Evolutionary conservation across 2,797 vertebrate species (phyloP).

Genomic region (Percopsis omiscomaycus): DNA sequence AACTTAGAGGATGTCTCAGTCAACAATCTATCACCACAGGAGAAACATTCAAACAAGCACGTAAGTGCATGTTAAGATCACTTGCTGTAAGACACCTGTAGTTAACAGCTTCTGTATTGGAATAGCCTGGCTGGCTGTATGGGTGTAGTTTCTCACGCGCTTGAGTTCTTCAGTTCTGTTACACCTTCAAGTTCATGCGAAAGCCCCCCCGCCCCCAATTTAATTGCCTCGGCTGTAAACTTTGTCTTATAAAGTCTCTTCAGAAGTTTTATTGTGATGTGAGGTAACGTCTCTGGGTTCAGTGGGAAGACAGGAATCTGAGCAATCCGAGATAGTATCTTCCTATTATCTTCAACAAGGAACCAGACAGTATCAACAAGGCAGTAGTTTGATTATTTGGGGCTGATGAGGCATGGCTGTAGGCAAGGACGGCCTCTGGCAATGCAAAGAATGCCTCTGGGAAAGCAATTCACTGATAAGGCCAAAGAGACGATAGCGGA

Average conservation of each 20-base stretch:
- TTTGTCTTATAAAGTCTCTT: conserved; percentile 15
- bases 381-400: conserved; percentile 22
- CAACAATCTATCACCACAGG: conserved; percentile 67
- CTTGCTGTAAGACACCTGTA: conserved; percentile 7
- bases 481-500: conserved; percentile 45
- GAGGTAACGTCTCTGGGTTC: conserved; percentile 6
- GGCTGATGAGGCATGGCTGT: conserved; percentile 38
- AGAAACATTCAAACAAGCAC: conserved; percentile 64
- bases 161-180: neutral
- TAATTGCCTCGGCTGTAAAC: neutral
- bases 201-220: neutral
- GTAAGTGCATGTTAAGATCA: conserved; percentile 36
- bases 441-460: conserved; percentile 3
- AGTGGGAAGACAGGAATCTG: conserved; percentile 15
- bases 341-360: neutral
- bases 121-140: neutral
- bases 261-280: conserved; percentile 46
- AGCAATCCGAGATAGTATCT: neutral
- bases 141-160: neutral
- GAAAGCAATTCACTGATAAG: conserved; percentile 52
- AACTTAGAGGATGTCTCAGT: conserved; percentile 70
- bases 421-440: conserved; percentile 35
- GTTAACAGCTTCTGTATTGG: neutral
- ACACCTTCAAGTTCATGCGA: neutral
- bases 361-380: neutral